Conservation (phyloP, 2,797 vertebrate species). For the Dallia pectoralis region DNA sequence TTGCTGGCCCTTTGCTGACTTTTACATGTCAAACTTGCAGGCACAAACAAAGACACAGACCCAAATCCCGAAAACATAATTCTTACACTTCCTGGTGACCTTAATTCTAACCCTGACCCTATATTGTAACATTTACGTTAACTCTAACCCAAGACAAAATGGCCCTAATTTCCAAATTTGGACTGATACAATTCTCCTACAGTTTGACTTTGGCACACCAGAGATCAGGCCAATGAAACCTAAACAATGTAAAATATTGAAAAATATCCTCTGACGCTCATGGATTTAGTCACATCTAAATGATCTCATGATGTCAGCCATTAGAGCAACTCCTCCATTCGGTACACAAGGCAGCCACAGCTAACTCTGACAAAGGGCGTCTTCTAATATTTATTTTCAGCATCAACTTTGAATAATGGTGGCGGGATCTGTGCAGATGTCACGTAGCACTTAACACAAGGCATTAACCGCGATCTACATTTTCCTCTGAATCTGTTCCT, state of each 20-base stretch:
- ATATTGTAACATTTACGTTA: too few relatives aligned
- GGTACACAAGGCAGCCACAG: background rate
- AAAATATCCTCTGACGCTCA: background rate
- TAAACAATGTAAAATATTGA: background rate
- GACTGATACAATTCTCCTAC: background rate
- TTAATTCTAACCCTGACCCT: too few relatives aligned
- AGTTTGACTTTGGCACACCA: background rate
- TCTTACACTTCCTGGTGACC: too few relatives aligned
- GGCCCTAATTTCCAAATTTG: too few relatives aligned
- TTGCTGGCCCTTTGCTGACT: background rate
- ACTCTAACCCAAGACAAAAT: too few relatives aligned
- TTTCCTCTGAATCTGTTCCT: conserved; percentile 21
- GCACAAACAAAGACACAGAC: background rate
- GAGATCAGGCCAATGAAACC: too few relatives aligned
- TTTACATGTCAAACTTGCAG: background rate
- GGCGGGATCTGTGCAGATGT: background rate
- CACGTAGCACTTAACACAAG: conserved; percentile 30
- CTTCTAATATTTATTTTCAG: background rate
- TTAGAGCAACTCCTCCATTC: background rate
- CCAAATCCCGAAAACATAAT: background rate
- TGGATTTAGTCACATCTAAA: background rate
- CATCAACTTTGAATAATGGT: background rate
- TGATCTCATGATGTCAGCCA: background rate
- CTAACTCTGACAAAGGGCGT: background rate
- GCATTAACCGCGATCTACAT: conserved; percentile 37